A percentile compares a stretch with the other conserved stretches of the same genome.
These are phyloP conservation scores for Hydriomena furcata DNA, from an alignment of 2,888 invertebrate species.

Conservation along the genomic window DNA sequence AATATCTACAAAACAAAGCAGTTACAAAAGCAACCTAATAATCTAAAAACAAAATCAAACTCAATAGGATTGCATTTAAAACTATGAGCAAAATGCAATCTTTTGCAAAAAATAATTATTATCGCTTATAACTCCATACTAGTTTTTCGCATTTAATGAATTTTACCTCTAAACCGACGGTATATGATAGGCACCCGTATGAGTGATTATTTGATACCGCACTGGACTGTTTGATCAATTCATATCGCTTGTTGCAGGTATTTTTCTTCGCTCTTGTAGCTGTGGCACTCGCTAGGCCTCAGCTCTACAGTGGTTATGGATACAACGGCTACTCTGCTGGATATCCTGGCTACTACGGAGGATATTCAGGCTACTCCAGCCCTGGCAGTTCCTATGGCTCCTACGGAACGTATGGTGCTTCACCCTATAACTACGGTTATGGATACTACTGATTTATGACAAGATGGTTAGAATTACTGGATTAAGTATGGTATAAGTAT, in stretches of 20 bases:
- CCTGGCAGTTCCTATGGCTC: slow-evolving; percentile 59
- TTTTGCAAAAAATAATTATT: too few relatives aligned
- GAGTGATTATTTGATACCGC: too few relatives aligned
- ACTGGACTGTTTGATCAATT: slow-evolving; percentile 76
- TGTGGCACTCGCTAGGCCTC: slow-evolving; percentile 74
- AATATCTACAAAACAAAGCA: too few relatives aligned
- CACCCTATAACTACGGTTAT: slow-evolving; percentile 66
- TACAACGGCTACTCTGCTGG: slow-evolving; percentile 57
- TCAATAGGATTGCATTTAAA: too few relatives aligned
- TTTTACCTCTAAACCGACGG: too few relatives aligned
- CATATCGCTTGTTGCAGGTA: slow-evolving; percentile 52
- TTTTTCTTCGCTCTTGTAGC: slow-evolving; percentile 73
- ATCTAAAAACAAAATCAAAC: too few relatives aligned
- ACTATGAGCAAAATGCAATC: too few relatives aligned
- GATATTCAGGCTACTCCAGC: slow-evolving; percentile 67
- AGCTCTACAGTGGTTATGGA: slow-evolving; percentile 62
- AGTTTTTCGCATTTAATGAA: too few relatives aligned
- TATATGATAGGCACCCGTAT: too few relatives aligned
- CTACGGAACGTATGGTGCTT: slow-evolving; percentile 59
- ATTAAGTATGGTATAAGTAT: not conserved
- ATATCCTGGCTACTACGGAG: slow-evolving; percentile 63
- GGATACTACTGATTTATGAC: slow-evolving; percentile 55
- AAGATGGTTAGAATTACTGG: not conserved
- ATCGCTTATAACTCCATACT: too few relatives aligned
- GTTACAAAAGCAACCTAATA: too few relatives aligned